Evolutionary conservation across 2,113 vertebrate genomes (phyloP), one percentile per base, ranked within the genome.

Genomic region (Anoplopoma fimbria): DNA sequence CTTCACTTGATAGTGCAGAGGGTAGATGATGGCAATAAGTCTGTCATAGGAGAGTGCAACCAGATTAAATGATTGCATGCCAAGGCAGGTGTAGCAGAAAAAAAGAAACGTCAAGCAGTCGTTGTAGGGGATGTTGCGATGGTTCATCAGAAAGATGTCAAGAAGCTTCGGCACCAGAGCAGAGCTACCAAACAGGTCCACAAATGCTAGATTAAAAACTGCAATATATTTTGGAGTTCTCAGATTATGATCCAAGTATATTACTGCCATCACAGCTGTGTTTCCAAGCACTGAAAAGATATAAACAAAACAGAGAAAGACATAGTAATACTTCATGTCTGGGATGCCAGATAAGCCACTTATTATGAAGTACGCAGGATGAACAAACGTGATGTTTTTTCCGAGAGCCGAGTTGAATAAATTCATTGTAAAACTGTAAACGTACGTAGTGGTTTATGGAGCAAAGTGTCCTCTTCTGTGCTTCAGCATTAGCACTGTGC

Each of bases 131-230:
- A 95, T 87, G 34, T 57, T 19, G 9, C 31, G 69, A 27, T 93
- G 77, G 45, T 91, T 75, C 19, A 95, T 93, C 60, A 95, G 51
- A 79, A 93, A 95, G 1, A 87, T 90, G 31, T 95, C 93, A 14
- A 94, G 81, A 13, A 94, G 14, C 64, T 95, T 94, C 4, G 94
- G 95, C 69, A 95, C 88, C 72, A 96, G 21, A 64, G 92, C 88
- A 7, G 92, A 80, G 70, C 60, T 95, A 7, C 87, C 88, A 69
- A 86, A 87, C 61, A 96, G 10, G 84, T 96, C 94, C 27, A 87
- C 81, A 62, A 96, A 70, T 4, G 93, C 95, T 31, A 95, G 6
- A 53, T 93, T 94, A 47, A 95, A 94, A n/a, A 96, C 93, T 19
- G 83, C 89, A 55, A 95, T 49, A 69, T 95, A 95, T 79, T 95